phyloP scores from a whole-genome alignment of 2,113 vertebrate species.

The Lathamus discolor region DNA sequence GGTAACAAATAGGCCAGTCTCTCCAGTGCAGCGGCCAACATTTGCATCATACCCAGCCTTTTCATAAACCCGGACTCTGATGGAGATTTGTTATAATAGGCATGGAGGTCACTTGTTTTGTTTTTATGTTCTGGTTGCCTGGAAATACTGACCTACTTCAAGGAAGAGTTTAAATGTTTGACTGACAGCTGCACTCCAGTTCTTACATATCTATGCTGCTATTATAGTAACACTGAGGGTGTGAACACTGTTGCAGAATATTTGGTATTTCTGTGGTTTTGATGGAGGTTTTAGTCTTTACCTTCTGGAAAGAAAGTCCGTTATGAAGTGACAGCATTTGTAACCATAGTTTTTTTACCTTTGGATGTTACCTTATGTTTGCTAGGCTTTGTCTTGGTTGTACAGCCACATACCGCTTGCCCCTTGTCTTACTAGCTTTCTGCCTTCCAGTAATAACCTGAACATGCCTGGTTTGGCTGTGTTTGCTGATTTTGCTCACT shows the following conservation, averaged over 20 bases:
- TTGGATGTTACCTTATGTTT: neutral
- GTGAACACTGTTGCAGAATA: neutral
- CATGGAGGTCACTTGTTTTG: constrained; percentile 8
- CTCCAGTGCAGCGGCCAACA: neutral
- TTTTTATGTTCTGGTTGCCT: constrained; percentile 48
- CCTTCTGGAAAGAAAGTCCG: neutral
- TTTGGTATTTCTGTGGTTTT: neutral
- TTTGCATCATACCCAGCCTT: constrained; percentile 27
- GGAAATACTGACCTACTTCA: constrained; percentile 35
- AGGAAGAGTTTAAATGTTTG: constrained; percentile 8
- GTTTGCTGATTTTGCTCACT: neutral
- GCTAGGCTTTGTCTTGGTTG: neutral
- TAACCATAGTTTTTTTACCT: neutral
- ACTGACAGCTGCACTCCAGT: neutral
- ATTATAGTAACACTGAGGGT: neutral
- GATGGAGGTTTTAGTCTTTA: neutral
- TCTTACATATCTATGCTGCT: neutral
- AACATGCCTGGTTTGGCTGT: neutral
- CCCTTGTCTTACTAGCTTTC: neutral
- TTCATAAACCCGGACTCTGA: constrained; percentile 20
- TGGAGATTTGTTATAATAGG: constrained; percentile 8
- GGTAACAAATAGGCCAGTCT: neutral
- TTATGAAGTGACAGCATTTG: neutral
- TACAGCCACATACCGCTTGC: neutral
- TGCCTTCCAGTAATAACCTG: neutral